Evolutionary conservation across 2,888 invertebrate genomes (phyloP).

Genomic region (Drosophila cyrtoloma): DNA sequence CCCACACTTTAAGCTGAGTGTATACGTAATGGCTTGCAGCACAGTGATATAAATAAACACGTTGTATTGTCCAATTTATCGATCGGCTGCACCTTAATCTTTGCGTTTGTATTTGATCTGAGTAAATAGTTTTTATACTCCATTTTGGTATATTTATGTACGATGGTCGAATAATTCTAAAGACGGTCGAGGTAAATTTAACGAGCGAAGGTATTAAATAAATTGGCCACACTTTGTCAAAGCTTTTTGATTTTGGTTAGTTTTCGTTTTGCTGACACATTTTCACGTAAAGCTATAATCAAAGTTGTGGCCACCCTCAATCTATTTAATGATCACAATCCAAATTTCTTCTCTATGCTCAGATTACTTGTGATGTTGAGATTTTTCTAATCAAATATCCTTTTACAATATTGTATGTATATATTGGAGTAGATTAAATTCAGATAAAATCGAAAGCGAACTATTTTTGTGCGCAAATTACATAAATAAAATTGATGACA

Average conservation of each 20-base stretch:
- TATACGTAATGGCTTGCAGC: slow-evolving; percentile 63
- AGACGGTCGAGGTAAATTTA: slow-evolving; percentile 38
- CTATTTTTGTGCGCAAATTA: background rate
- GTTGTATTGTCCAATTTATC: slow-evolving; percentile 60
- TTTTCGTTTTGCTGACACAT: background rate
- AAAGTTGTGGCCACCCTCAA: background rate
- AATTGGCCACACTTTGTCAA: background rate
- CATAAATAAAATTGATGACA: background rate
- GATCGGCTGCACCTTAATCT: slow-evolving; percentile 15
- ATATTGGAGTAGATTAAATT: background rate
- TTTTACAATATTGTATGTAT: background rate
- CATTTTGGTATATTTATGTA: slow-evolving; percentile 44
- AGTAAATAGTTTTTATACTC: slow-evolving; percentile 49
- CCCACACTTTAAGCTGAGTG: slow-evolving; percentile 50
- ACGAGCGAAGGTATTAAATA: slow-evolving; percentile 17
- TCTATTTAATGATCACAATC: background rate
- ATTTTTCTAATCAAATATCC: background rate
- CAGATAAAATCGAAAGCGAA: background rate
- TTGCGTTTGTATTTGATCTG: slow-evolving; percentile 32
- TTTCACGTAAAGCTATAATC: background rate
- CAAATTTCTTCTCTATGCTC: background rate
- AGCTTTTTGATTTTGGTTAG: background rate
- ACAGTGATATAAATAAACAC: slow-evolving; percentile 54
- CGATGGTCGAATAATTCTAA: slow-evolving; percentile 46
- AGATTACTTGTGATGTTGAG: background rate